phyloP scores from a whole-genome alignment of 1,140 invertebrate species.

The Drosophila ambigua region DNA sequence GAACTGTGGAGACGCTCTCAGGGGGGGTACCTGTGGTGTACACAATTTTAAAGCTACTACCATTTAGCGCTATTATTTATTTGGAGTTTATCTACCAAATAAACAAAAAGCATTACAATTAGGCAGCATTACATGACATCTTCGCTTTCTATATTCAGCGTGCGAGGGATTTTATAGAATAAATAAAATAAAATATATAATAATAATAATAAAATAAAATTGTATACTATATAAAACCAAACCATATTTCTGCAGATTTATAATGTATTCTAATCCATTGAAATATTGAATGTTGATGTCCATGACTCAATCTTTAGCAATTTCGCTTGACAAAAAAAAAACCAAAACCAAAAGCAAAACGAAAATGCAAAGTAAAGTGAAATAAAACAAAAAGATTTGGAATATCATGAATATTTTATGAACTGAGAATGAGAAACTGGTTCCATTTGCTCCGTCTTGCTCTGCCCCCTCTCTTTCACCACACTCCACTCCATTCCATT shows the following conservation, averaged over 20 bases:
- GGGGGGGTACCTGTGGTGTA: conserved; percentile 4
- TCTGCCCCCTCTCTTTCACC: neutral
- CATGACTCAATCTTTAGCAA: conserved; percentile 56
- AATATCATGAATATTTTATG: conserved; percentile 69
- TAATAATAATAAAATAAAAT: no score
- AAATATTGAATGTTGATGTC: conserved; percentile 24
- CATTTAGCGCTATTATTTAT: no score
- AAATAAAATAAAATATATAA: no score
- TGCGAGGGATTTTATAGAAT: no score
- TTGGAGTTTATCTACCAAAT: no score
- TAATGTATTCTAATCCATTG: conserved; percentile 12
- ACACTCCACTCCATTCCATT: conserved; percentile 18
- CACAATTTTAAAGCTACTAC: conserved; percentile 1
- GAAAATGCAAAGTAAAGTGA: conserved; percentile 18
- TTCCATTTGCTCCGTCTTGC: conserved; percentile 26
- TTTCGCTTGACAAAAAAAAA: conserved; percentile 23
- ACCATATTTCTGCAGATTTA: neutral
- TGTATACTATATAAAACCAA: neutral
- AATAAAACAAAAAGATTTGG: conserved; percentile 48
- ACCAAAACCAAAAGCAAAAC: neutral
- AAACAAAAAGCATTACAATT: no score
- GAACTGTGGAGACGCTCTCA: no score
- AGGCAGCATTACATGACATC: no score
- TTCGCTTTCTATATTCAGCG: no score
- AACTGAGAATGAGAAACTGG: conserved; percentile 51